Evolutionary conservation across 1,140 invertebrate genomes (phyloP), one percentile per base, ranked within the genome.

Genomic region (Drosophila subobscura): DNA sequence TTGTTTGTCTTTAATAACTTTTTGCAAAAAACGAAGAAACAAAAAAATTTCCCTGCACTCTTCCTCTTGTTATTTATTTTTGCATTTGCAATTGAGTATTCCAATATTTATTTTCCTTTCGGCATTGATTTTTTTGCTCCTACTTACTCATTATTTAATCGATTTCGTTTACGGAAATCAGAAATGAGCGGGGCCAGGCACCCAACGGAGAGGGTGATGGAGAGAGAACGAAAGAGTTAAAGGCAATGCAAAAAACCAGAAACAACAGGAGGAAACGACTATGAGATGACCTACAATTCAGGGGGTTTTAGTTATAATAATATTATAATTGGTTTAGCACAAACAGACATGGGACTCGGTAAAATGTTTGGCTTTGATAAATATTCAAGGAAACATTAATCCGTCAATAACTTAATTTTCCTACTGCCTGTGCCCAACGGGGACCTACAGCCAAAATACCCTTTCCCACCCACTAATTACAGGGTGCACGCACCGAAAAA

Each of bases 131-230:
- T 71, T 50, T 55, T 50, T 58, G 4, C 58, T 57, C 44, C 7
- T 70, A 20, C 50, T 33, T 25, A 47, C 61, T 57, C 77, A 76
- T 85, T 85, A 85, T 84, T 85, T 81, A 80, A 85, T 85, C 84
- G 81, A 85, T 70, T 76, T 68, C 80, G 72, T 84, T 84, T 84
- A 76, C 80, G 80, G 81, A 84, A 84, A 84, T 85, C 66, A 70
- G 42, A 70, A 70, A 68, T 68, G 64, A 68, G 57, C 37, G 23
- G 23, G 29, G 46, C 56, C 2, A 22, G 37, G 37, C 58, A 33
- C 29, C 29, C 29, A 61, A 56, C 71, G 58, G 61, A 81, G 64
- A 77, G 79, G 79, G 58, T 53, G 72, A 53, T 55, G 46, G 42
- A 64, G 57, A 67, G 77, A 77, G 54, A 67, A 64, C 22, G 59